phyloP scores from a whole-genome alignment of 2,797 vertebrate genomes.

The Syngnathus rostellatus region DNA sequence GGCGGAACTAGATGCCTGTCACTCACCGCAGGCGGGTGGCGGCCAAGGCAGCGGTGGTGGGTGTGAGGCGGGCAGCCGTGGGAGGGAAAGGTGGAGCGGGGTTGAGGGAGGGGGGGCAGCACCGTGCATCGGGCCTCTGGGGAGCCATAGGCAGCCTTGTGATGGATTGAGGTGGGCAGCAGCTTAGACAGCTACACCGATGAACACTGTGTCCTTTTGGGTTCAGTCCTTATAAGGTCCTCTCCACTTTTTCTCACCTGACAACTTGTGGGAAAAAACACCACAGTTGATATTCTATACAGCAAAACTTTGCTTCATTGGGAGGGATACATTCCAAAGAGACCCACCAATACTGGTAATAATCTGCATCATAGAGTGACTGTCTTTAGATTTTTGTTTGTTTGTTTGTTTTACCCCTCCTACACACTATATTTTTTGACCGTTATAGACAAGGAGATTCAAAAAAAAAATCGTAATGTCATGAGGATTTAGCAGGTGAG shows the following conservation, averaged over 20 bases:
- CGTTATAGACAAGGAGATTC: too few relatives aligned
- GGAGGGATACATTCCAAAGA: not conserved
- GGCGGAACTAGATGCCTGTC: slow-evolving; percentile 68
- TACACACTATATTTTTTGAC: not conserved
- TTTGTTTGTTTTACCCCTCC: not conserved
- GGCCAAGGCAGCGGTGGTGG: slow-evolving; percentile 12
- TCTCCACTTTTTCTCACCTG: slow-evolving; percentile 22
- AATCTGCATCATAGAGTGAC: not conserved
- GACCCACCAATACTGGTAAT: not conserved
- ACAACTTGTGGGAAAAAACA: slow-evolving; percentile 1
- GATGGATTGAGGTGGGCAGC: slow-evolving; percentile 55
- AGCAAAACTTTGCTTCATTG: not conserved
- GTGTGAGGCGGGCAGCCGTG: slow-evolving; percentile 7
- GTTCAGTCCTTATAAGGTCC: slow-evolving; percentile 33
- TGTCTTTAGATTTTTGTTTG: not conserved
- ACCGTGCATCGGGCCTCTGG: slow-evolving; percentile 35
- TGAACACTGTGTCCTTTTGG: slow-evolving; percentile 43
- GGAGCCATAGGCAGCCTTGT: slow-evolving; percentile 44
- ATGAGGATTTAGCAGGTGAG: too few relatives aligned
- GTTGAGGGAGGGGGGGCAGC: slow-evolving; percentile 7
- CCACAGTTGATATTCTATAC: not conserved
- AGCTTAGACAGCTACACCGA: slow-evolving; percentile 34
- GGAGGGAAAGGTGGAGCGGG: slow-evolving; percentile 16
- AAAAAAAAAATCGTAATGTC: too few relatives aligned
- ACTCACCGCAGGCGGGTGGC: slow-evolving; percentile 52